Conservation (phyloP, 2,888 invertebrate species). For the Ferrisia virgata region DNA sequence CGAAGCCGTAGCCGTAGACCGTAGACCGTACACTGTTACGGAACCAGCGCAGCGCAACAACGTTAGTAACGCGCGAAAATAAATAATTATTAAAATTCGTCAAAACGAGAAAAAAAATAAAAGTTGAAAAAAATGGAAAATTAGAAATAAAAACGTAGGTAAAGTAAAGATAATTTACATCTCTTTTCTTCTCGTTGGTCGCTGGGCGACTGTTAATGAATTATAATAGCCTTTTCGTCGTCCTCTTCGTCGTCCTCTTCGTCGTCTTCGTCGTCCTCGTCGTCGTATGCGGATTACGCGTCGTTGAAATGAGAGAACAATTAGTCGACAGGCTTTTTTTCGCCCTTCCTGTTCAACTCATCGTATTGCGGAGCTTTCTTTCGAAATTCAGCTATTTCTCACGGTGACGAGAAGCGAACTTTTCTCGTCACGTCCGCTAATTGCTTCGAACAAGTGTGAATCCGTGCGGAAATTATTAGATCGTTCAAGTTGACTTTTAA, state of each 20-base stretch:
- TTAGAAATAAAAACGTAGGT: background rate
- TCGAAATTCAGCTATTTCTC: background rate
- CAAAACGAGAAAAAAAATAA: background rate
- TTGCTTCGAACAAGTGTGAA: slow-evolving; percentile 14
- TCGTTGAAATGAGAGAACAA: background rate
- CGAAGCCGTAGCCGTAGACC: background rate
- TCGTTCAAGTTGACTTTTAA: background rate
- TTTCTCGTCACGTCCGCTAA: background rate
- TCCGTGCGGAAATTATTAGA: slow-evolving; percentile 3
- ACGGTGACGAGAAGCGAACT: background rate
- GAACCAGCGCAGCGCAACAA: too few relatives aligned
- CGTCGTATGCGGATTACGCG: background rate
- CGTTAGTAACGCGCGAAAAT: background rate
- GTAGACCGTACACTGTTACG: too few relatives aligned
- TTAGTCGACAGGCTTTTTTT: background rate
- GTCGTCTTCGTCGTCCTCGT: too few relatives aligned
- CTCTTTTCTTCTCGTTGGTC: background rate
- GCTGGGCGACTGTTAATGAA: background rate
- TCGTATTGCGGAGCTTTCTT: background rate
- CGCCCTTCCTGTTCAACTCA: background rate
- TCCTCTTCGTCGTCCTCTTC: too few relatives aligned
- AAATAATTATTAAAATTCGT: background rate
- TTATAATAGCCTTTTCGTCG: background rate
- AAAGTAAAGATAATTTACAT: slow-evolving; percentile 2
- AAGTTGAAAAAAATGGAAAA: background rate